phyloP scores from a whole-genome alignment of 2,113 vertebrate species.

The Orthonyx spaldingii region DNA sequence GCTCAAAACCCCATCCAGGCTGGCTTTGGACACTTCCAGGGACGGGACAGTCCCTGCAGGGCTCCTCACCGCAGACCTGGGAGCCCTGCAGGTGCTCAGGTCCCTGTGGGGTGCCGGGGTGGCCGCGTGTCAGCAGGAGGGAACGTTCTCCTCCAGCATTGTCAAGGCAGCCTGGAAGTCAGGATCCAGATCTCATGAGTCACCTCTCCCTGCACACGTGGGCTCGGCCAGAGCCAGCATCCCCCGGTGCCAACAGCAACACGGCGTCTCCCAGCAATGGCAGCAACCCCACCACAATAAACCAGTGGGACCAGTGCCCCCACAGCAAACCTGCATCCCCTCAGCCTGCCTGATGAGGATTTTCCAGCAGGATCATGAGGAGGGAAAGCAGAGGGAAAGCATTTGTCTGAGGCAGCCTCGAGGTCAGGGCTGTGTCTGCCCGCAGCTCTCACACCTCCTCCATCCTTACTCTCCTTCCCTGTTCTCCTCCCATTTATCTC shows the following conservation, averaged over 20 bases:
- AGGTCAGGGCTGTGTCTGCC: not conserved
- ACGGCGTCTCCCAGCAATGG: not conserved
- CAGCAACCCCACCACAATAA: not conserved
- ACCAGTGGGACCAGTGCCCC: not conserved
- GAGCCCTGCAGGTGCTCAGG: accelerated
- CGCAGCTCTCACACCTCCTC: not conserved
- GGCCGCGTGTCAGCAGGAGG: conserved; percentile 26
- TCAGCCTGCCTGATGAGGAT: not conserved
- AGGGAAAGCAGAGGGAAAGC: not conserved
- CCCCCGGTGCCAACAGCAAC: not conserved
- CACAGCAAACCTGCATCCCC: not conserved
- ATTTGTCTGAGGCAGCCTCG: not conserved
- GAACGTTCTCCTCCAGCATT: conserved; percentile 15
- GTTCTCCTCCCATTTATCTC: not conserved
- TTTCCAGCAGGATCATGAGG: not conserved
- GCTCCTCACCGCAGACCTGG: accelerated
- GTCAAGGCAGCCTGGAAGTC: not conserved
- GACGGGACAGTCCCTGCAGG: not conserved
- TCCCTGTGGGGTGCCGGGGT: accelerated
- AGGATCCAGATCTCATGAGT: not conserved
- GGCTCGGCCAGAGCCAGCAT: not conserved
- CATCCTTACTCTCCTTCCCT: not conserved
- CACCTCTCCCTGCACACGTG: not conserved
- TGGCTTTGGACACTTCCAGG: not conserved
- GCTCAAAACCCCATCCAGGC: accelerated